phyloP scores from a whole-genome alignment of 2,888 invertebrate genomes.

The Eupithecia tripunctaria region DNA sequence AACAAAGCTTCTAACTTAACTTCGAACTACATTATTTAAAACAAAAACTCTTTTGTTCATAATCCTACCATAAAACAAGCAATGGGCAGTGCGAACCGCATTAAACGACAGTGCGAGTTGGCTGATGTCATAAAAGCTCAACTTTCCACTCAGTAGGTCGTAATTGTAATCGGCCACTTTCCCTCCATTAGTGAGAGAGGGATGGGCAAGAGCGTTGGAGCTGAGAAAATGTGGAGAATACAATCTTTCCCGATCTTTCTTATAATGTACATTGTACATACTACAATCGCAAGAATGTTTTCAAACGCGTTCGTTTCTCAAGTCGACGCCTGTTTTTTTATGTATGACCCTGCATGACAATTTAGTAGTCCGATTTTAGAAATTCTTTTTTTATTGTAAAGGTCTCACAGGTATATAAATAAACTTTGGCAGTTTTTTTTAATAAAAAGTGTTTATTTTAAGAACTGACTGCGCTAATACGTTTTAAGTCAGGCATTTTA shows the following conservation, averaged over 20 bases:
- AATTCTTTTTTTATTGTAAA: too few species aligned
- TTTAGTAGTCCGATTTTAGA: too few species aligned
- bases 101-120: constrained; percentile 36
- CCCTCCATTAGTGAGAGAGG: constrained; percentile 64
- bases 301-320: too few species aligned
- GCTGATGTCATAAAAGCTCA: constrained; percentile 56
- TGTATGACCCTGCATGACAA: too few species aligned
- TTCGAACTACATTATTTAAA: background rate
- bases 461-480: too few species aligned
- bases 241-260: background rate
- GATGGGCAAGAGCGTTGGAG: constrained; percentile 35
- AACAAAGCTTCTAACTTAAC: background rate
- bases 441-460: too few species aligned
- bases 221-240: constrained; percentile 20
- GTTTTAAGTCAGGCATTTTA: too few species aligned
- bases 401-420: too few species aligned
- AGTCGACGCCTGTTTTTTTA: too few species aligned
- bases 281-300: too few species aligned
- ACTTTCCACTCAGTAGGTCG: constrained; percentile 65
- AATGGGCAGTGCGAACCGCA: constrained; percentile 18
- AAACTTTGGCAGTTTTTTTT: too few species aligned
- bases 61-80: constrained; percentile 19
- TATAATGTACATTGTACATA: too few species aligned
- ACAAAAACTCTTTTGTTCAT: constrained; percentile 15
- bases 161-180: constrained; percentile 75